These are phyloP conservation scores for Pyrocoelia pectoralis DNA, from an alignment of 2,888 invertebrate species.

Conservation along the genomic window DNA sequence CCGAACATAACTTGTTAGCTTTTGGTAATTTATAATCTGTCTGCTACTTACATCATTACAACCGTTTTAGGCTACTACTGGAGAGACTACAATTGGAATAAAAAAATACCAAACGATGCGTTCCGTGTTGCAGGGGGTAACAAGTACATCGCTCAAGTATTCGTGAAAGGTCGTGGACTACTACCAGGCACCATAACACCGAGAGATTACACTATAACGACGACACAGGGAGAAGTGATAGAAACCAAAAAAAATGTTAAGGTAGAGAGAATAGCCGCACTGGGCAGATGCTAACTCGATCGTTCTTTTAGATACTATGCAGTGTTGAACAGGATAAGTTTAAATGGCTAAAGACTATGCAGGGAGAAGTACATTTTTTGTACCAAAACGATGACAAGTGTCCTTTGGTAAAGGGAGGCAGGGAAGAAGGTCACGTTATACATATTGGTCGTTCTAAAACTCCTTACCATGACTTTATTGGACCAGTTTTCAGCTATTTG, in stretches of 20 bases:
- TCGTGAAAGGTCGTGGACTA: conserved; percentile 19
- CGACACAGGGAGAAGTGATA: conserved; percentile 18
- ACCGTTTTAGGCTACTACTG: conserved; percentile 38
- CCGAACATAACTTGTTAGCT: no score
- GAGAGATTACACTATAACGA: conserved; percentile 14
- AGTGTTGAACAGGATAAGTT: conserved; percentile 24
- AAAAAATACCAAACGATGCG: conserved; percentile 31
- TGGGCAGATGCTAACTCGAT: neutral
- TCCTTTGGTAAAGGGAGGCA: conserved; percentile 29
- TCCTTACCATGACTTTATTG: conserved; percentile 20
- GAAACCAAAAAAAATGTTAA: conserved; percentile 20
- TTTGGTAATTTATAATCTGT: no score
- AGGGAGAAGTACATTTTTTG: conserved; percentile 23
- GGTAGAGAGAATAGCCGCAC: conserved; percentile 8
- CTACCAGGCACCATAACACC: conserved; percentile 29
- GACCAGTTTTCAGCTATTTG: conserved; percentile 23
- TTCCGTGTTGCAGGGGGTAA: conserved; percentile 20
- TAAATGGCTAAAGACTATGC: conserved; percentile 23
- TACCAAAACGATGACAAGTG: conserved; percentile 3
- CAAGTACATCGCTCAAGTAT: conserved; percentile 26
- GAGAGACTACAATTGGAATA: conserved; percentile 24
- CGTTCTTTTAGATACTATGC: conserved; percentile 32
- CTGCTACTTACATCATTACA: no score
- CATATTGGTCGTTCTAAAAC: conserved; percentile 24
- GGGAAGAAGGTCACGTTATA: conserved; percentile 24